phyloP scores from a whole-genome alignment of 2,797 vertebrate genomes.

The Huso huso region DNA sequence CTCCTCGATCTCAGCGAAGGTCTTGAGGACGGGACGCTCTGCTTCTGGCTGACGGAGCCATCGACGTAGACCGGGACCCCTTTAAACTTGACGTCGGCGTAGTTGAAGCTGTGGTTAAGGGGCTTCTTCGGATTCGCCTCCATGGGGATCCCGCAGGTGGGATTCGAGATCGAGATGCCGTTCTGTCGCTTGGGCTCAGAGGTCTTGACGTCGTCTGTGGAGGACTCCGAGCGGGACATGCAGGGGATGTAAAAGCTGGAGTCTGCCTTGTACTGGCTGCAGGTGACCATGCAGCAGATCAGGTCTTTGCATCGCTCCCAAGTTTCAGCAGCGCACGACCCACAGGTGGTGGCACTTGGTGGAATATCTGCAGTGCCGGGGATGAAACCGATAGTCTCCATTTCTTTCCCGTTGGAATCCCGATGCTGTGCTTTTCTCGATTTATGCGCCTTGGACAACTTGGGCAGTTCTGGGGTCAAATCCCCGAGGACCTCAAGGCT shows the following conservation, averaged over 20 bases:
- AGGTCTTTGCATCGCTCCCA: slow-evolving; percentile 80
- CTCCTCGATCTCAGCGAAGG: slow-evolving; percentile 39
- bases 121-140: slow-evolving; percentile 54
- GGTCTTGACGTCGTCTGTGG: slow-evolving; percentile 57
- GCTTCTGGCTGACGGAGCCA: slow-evolving; percentile 39
- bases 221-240: slow-evolving; percentile 60
- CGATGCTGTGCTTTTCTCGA: slow-evolving; percentile 54
- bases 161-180: slow-evolving; percentile 50
- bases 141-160: slow-evolving; percentile 52
- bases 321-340: slow-evolving; percentile 68
- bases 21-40: slow-evolving; percentile 46
- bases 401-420: slow-evolving; percentile 58
- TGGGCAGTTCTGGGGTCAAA: slow-evolving; percentile 28
- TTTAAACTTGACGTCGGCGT: slow-evolving; percentile 78
- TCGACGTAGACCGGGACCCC: slow-evolving; percentile 71
- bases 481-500: slow-evolving; percentile 54
- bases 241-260: slow-evolving; percentile 62
- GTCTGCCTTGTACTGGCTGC: slow-evolving; percentile 73
- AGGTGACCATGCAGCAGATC: slow-evolving; percentile 85
- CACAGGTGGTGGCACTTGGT: slow-evolving; percentile 51
- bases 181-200: slow-evolving; percentile 61
- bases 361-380: slow-evolving; percentile 71
- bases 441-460: slow-evolving; percentile 35
- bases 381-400: slow-evolving; percentile 81
- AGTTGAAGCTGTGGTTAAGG: slow-evolving; percentile 83